phyloP scores from a whole-genome alignment of 2,888 invertebrate genomes.

The Mallateleia sp. region DNA sequence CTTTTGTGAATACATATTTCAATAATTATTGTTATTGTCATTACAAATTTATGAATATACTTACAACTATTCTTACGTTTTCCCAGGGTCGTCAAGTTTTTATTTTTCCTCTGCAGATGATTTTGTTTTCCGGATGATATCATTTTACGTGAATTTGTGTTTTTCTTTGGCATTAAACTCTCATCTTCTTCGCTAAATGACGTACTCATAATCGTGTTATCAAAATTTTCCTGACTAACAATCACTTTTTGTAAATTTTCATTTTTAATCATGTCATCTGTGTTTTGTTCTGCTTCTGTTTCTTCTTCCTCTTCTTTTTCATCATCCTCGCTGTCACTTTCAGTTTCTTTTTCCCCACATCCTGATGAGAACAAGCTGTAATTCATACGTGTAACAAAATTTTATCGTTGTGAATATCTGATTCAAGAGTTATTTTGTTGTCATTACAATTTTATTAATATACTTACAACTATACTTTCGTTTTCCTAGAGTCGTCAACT shows the following conservation, averaged over 20 bases:
- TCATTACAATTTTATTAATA: too few species aligned
- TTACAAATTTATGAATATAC: too few species aligned
- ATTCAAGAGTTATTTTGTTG: too few species aligned
- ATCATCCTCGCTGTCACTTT: conserved; percentile 1
- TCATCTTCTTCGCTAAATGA: background rate
- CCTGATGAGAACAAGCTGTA: too few species aligned
- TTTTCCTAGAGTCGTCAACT: background rate
- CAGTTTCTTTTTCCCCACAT: background rate
- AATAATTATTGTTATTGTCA: too few species aligned
- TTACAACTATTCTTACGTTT: conserved; percentile 8
- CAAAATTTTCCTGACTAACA: background rate
- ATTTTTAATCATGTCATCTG: background rate
- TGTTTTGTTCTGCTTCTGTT: background rate
- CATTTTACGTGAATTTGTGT: too few species aligned
- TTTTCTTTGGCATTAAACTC: too few species aligned
- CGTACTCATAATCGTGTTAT: background rate
- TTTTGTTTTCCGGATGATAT: background rate
- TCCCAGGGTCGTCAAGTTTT: background rate
- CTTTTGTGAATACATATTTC: too few species aligned
- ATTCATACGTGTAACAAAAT: too few species aligned
- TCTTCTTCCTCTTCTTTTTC: background rate
- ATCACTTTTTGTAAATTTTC: background rate
- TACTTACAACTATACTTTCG: too few species aligned
- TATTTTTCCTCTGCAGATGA: background rate
- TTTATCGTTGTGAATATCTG: too few species aligned